Evolutionary conservation across 1,140 invertebrate species (phyloP), one percentile per base, ranked within the genome.

Genomic region (Mactra quadrangularis): DNA sequence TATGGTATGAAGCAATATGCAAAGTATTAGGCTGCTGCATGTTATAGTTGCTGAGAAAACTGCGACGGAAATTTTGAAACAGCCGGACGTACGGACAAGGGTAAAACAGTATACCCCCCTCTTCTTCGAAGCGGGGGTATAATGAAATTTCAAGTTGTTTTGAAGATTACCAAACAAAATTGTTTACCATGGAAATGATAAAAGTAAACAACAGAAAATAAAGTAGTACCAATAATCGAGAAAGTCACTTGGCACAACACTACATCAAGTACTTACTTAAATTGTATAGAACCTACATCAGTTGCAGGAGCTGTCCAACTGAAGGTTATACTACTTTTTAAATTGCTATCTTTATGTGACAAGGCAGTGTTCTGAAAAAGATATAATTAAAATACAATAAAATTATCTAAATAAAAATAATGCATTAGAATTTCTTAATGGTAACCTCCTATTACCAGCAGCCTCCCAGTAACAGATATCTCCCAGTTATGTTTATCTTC

Each of bases 231-330:
- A 35, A n/a, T 3, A n/a, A 13, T 60, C 25, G 25, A 15, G 27
- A 15, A 60, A 15, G 2, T 27, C 27, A 60, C 17, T 53, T n/a
- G 27, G 25, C 22, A 22, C 57, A 60, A 22, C 19, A 60, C 13
- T n/a, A n/a, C n/a, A n/a, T n/a, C n/a, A 22, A 35, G 17, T 4
- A 81, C 77, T 57, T 81, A 81, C 77, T 71, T 50, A 71, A 81
- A 81, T 7, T 59, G 52, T 31, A 81, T 71, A 29, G 70, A 50
- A 38, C 77, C 77, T n/a, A 71, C 53, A 52, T 70, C 38, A 17
- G 77, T 41, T 19, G 31, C 41, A 31, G 77, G 77, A 41, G 77
- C 77, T 31, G 22, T 70, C 77, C 77, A 81, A 41, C 9, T 57
- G 29, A 71, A 59, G 9, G 64, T 59, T 3, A 81, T 22, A 19